phyloP scores from a whole-genome alignment of 2,888 invertebrate genomes.

The Proisotoma minuta region DNA sequence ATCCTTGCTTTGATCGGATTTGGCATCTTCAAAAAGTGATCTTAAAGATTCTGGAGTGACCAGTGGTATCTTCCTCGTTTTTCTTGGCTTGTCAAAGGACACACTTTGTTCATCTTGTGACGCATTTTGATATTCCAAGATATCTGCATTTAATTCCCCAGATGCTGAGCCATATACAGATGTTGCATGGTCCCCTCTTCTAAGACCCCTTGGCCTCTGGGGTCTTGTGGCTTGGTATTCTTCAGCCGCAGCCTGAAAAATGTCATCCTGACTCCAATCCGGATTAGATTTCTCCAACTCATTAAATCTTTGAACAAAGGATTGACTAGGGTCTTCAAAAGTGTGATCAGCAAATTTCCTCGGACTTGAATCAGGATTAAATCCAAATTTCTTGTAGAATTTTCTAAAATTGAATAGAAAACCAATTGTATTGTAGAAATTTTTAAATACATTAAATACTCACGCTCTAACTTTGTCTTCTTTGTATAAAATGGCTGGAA shows the following conservation, averaged over 20 bases:
- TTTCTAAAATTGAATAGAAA: constrained; percentile 49
- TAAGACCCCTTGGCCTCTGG: neutral
- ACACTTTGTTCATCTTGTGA: too few relatives aligned
- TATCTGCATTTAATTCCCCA: too few relatives aligned
- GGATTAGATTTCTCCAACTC: constrained; percentile 57
- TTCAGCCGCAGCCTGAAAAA: constrained; percentile 53
- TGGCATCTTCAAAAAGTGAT: constrained; percentile 35
- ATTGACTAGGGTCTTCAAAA: constrained; percentile 30
- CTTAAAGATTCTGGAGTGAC: constrained; percentile 34
- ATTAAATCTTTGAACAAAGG: constrained; percentile 60
- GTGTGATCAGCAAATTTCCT: constrained; percentile 26
- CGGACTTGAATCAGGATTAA: constrained; percentile 31
- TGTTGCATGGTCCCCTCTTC: neutral
- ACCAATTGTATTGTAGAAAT: constrained; percentile 6
- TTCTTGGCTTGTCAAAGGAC: constrained; percentile 7
- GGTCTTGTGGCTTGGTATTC: neutral
- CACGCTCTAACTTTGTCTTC: constrained; percentile 84
- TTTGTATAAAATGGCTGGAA: constrained; percentile 70
- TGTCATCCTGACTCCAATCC: constrained; percentile 55
- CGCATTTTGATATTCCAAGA: too few relatives aligned
- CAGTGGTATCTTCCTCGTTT: constrained; percentile 19
- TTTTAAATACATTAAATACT: constrained; percentile 17
- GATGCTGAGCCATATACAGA: neutral
- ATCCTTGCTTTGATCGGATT: constrained; percentile 16
- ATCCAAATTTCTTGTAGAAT: constrained; percentile 50